Evolutionary conservation across 2,888 invertebrate species (phyloP).

Genomic region (Syritta pipiens): DNA sequence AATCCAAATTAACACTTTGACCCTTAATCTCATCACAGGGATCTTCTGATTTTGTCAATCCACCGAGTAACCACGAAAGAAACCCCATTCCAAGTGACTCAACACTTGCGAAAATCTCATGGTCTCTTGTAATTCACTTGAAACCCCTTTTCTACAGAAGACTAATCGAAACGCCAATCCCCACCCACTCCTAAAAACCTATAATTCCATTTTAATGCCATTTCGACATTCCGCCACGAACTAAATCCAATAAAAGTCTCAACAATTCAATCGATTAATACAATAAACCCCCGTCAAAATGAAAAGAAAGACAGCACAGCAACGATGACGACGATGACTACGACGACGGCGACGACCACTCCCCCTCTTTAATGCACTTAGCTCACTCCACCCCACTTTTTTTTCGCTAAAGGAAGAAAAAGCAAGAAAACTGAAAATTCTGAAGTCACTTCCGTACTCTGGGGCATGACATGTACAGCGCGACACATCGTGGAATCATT

Average conservation of each 20-base stretch:
- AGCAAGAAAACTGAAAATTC: background rate
- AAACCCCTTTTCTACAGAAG: too few relatives aligned
- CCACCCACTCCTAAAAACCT: background rate
- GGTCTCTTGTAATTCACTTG: too few relatives aligned
- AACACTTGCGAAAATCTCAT: too few relatives aligned
- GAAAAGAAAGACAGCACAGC: background rate
- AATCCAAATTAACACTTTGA: too few relatives aligned
- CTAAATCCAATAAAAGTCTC: slow-evolving; percentile 10
- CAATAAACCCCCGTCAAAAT: slow-evolving; percentile 3
- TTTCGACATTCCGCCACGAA: background rate
- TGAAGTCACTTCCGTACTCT: slow-evolving; percentile 6
- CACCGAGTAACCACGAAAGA: too few relatives aligned
- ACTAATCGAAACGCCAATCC: too few relatives aligned
- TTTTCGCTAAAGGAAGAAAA: too few relatives aligned
- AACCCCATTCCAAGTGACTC: too few relatives aligned
- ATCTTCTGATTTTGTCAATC: too few relatives aligned
- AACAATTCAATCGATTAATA: slow-evolving; percentile 11
- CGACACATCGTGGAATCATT: background rate
- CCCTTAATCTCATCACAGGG: too few relatives aligned
- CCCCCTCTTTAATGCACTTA: background rate
- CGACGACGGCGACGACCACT: background rate
- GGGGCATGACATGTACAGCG: background rate
- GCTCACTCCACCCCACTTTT: background rate
- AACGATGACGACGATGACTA: background rate
- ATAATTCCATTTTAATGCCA: too few relatives aligned